These are phyloP conservation scores for Caenorhabditis afra DNA, from an alignment of 2,888 invertebrate genomes.

Conservation along the genomic window DNA sequence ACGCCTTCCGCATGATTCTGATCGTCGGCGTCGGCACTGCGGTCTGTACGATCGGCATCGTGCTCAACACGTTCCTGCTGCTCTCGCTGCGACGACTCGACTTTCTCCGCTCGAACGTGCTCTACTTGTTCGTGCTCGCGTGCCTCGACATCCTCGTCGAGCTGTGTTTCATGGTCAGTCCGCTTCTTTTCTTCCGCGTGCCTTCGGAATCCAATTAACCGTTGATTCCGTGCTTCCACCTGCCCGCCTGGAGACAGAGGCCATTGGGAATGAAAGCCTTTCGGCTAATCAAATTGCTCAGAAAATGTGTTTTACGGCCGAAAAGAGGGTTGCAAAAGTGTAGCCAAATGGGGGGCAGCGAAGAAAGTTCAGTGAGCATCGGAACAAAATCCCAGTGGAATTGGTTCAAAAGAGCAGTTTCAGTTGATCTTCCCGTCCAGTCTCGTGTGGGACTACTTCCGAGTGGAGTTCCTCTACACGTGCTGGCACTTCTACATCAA, in stretches of 20 bases:
- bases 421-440: conserved; percentile 70
- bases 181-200: too few relatives aligned
- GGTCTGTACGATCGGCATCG: conserved; percentile 57
- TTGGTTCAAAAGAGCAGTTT: conserved; percentile 12
- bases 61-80: conserved; percentile 67
- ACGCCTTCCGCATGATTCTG: conserved; percentile 60
- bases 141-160: conserved; percentile 70
- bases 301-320: conserved; percentile 29
- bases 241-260: conserved; percentile 4
- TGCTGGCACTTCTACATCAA: conserved; percentile 71
- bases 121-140: conserved; percentile 68
- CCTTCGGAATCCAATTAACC: conserved; percentile 28
- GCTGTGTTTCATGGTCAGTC: conserved; percentile 69
- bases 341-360: neutral
- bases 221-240: conserved; percentile 28
- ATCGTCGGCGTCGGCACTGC: conserved; percentile 61
- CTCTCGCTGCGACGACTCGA: conserved; percentile 61
- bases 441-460: conserved; percentile 67
- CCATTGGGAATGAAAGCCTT: neutral
- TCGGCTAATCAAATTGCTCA: conserved; percentile 32
- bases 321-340: neutral
- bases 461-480: conserved; percentile 62
- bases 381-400: too few relatives aligned
- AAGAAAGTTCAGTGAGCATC: neutral
- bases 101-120: conserved; percentile 58